Evolutionary conservation across 2,888 invertebrate species (phyloP), one percentile per base, ranked within the genome.

Genomic region (Ischnus inquisitorius): DNA sequence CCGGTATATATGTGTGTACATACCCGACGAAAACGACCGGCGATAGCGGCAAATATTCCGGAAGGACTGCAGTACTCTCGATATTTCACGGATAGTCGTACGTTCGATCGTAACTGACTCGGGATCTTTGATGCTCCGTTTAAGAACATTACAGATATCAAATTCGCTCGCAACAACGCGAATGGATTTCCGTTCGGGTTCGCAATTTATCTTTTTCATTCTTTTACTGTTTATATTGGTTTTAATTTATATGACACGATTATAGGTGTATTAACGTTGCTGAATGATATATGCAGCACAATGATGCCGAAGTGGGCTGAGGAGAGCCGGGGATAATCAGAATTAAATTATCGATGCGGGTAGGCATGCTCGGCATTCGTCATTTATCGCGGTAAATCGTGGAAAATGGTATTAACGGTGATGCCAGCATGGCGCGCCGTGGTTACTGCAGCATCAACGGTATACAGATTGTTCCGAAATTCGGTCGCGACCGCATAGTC

Each of bases 21-120:
- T 54, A n/a, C n/a, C n/a, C 16, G 51, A 46, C 48, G 34, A 28
- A 41, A n/a, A 41, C 28, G 16, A 68, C 57, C 65, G 54, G 43
- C 65, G 64, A n/a, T 69, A 22, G 28, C 79, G 62, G 72, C 67
- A 65, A 84, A 82, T 62, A 68, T 22, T n/a, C 43, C 60, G 43
- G 60, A 34, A 34, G 60, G 57, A 19, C 3, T 3, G 43, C 16
- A 16, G 71, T 80, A 46, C 83, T 83, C 72, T 74, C 75, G 85
- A 85, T 86, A 85, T 87, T 87, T 87, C 77, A 85, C 83, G 85
- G 85, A 81, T 10, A 34, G 34, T 5, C 34, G 34, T 8, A 34
- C 34, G 34, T 6, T 34, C 8, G 6, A 34, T 34, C 34, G 34
- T 34, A 34, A 34, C 34, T 34, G n/a, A 6, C 6, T 34, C 34